Evolutionary conservation across 2,113 vertebrate genomes (phyloP).

Genomic region (Laterallus jamaicensis): DNA sequence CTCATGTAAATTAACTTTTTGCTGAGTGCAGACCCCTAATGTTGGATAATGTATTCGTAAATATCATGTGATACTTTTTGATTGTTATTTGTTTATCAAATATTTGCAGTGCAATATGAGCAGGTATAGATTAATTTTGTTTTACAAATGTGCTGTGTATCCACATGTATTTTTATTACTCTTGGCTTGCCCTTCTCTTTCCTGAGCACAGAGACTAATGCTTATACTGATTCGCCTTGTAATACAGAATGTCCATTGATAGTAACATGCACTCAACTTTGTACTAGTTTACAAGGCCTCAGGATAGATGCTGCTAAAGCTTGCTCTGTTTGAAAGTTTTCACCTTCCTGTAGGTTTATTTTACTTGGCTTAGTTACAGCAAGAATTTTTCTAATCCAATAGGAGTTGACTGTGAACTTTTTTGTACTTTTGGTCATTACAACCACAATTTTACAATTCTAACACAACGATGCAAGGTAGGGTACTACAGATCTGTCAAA

Average conservation of each 20-base stretch:
- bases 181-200: neutral
- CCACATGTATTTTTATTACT: neutral
- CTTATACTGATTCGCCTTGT: neutral
- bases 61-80: neutral
- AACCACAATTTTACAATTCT: neutral
- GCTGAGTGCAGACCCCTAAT: neutral
- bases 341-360: neutral
- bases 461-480: neutral
- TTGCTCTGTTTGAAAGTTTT: neutral
- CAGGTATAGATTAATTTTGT: neutral
- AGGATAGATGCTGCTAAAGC: neutral
- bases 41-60: neutral
- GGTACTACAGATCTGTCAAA: neutral
- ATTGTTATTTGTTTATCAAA: neutral
- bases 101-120: neutral
- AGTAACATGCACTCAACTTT: neutral
- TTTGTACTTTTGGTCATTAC: neutral
- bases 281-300: neutral
- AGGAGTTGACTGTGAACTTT: neutral
- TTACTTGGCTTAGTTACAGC: neutral
- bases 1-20: neutral
- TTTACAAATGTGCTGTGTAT: neutral
- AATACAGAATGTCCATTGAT: neutral
- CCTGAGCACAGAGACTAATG: neutral
- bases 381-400: neutral